These are phyloP conservation scores for Hystrix cristata DNA, from an alignment of 2,113 vertebrate genomes.

Conservation along the genomic window DNA sequence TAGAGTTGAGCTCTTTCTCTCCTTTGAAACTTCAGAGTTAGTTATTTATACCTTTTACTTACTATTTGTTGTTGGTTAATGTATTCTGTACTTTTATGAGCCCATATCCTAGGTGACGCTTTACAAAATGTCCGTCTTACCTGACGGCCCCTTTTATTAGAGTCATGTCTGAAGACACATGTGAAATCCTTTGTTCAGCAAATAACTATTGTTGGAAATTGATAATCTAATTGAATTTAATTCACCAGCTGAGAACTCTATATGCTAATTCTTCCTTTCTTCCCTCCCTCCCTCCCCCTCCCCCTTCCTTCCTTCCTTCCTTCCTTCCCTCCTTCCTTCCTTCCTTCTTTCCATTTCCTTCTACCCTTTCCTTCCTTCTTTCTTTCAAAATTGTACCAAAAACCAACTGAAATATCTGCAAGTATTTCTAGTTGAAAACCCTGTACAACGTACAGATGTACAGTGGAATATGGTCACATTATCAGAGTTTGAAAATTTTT, in stretches of 20 bases:
- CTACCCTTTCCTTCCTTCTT: too few species aligned
- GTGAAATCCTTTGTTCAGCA: neutral
- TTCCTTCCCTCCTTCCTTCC: neutral
- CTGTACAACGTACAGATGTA: neutral
- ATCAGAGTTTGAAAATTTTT: conserved; percentile 58
- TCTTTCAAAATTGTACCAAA: neutral
- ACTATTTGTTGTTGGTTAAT: neutral
- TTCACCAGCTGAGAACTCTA: neutral
- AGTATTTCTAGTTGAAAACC: neutral
- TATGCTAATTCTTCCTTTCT: neutral
- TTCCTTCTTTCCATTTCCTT: neutral
- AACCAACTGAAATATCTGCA: neutral
- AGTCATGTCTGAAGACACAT: neutral
- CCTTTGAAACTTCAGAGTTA: neutral
- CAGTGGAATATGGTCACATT: neutral
- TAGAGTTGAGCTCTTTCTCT: neutral
- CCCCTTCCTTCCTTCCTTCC: too few species aligned
- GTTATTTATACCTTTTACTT: neutral
- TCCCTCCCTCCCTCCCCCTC: neutral
- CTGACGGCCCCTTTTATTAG: neutral
- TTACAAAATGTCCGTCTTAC: neutral
- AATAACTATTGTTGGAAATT: neutral
- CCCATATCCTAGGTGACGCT: neutral
- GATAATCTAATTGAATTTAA: conserved; percentile 18
- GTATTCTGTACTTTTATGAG: neutral